Percentiles rank a stretch among this genome's conserved stretches.
Evolutionary conservation across 2,113 vertebrate species (phyloP).

Genomic region (Paradisaea rubra): DNA sequence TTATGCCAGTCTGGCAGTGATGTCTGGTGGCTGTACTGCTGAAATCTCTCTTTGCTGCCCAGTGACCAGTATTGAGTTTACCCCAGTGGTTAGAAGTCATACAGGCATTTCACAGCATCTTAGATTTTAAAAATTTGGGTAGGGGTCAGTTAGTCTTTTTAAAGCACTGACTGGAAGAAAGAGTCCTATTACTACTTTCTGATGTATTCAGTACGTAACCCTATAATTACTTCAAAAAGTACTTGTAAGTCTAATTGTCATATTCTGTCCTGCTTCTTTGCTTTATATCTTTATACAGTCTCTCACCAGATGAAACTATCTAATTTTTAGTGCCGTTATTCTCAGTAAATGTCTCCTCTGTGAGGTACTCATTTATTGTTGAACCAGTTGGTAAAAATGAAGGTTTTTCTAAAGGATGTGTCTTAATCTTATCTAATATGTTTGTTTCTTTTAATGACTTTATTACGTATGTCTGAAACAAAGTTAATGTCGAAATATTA

Average conservation of each 20-base stretch:
- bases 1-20: background rate
- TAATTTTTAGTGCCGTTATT: background rate
- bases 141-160: background rate
- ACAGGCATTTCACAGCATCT: background rate
- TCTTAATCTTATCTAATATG: background rate
- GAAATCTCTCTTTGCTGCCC: background rate
- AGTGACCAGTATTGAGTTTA: background rate
- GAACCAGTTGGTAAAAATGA: background rate
- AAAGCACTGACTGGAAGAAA: background rate
- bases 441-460: background rate
- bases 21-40: background rate
- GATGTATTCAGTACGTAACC: background rate
- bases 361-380: background rate
- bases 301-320: background rate
- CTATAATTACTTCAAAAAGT: background rate
- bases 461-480: background rate
- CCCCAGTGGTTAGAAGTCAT: background rate
- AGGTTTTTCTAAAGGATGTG: background rate
- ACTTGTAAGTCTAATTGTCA: slow-evolving; percentile 12
- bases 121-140: background rate
- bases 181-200: background rate
- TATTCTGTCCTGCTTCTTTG: background rate
- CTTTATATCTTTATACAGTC: background rate
- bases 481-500: background rate
- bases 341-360: background rate